Percentiles rank a stretch among this genome's conserved stretches.
Evolutionary conservation across 1,140 invertebrate species (phyloP).

Genomic region (Andricus grossulariae): DNA sequence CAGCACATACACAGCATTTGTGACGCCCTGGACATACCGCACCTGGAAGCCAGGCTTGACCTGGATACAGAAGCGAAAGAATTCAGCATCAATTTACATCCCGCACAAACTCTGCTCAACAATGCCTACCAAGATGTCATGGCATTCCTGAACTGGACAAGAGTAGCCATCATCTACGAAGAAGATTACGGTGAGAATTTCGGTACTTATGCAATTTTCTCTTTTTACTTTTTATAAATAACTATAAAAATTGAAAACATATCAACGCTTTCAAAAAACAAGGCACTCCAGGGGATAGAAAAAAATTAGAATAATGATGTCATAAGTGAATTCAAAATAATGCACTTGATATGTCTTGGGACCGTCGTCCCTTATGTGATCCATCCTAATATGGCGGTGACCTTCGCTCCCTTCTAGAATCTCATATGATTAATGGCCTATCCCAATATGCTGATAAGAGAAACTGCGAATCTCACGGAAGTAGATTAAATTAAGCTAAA

Average conservation of each 20-base stretch:
- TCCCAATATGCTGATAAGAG: too few relatives aligned
- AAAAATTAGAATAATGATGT: too few relatives aligned
- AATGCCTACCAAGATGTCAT: constrained; percentile 82
- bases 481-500: too few relatives aligned
- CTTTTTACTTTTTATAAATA: background rate
- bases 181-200: constrained; percentile 81
- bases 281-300: too few relatives aligned
- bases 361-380: too few relatives aligned
- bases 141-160: constrained; percentile 83
- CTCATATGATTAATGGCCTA: too few relatives aligned
- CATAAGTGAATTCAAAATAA: too few relatives aligned
- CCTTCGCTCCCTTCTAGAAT: too few relatives aligned
- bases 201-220: background rate
- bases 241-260: background rate
- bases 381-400: too few relatives aligned
- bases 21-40: constrained; percentile 83
- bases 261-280: too few relatives aligned
- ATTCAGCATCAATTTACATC: constrained; percentile 84
- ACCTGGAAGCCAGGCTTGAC: constrained; percentile 81
- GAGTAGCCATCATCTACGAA: constrained; percentile 84
- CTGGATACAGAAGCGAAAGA: constrained; percentile 75
- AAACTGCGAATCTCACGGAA: too few relatives aligned
- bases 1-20: constrained; percentile 84
- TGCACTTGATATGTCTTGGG: too few relatives aligned
- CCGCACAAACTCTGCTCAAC: constrained; percentile 81